Evolutionary conservation across 2,797 vertebrate species (phyloP), one percentile per base, ranked within the genome.

Genomic region (Dryobates pubescens): DNA sequence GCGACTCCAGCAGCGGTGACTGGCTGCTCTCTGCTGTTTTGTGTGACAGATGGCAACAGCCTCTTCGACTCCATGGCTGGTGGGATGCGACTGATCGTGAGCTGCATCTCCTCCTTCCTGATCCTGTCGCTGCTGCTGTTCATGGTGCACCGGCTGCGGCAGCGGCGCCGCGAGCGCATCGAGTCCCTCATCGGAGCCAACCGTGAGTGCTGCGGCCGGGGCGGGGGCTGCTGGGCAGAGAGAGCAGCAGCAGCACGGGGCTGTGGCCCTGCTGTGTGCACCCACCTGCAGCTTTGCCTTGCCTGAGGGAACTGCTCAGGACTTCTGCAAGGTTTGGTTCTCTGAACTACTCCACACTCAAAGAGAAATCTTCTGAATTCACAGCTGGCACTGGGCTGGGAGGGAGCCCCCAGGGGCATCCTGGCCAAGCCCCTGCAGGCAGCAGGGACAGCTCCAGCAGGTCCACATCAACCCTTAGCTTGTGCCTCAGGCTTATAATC

Each of bases 101-200:
- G 99, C 97, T 99, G 99, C 91, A 98, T 99, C 95, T 99, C 99
- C 4, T 99, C 99, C 96, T 99, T 99, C 97, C 99, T 99, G 96
- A 99, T 99, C 97, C 98, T 99, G 81, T 99, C 99, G 2, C 97
- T 99, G 96, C 98, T 99, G 94, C 99, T 99, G 70, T 99, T 99
- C 97, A 99, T 99, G 99, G 99, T 99, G 65, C 99, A 99, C 92
- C 97, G 99, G 36, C 98, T 99, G 36, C 98, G 99, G 15, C 99
- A 99, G 98, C 96, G 99, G 56, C 97, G 99, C 68, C 98, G 99
- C 2, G 99, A 99, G 87, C 99, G 99, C 95, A 99, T 99, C 0
- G 99, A 99, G 89, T 99, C 99, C 4, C 96, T 99, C 93, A 99
- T 99, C 3, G 99, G 99, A 91, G 99, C 98, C 59, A 99, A 99